Conservation (phyloP, 2,888 invertebrate genomes). For the Megalurothrips usitatus region DNA sequence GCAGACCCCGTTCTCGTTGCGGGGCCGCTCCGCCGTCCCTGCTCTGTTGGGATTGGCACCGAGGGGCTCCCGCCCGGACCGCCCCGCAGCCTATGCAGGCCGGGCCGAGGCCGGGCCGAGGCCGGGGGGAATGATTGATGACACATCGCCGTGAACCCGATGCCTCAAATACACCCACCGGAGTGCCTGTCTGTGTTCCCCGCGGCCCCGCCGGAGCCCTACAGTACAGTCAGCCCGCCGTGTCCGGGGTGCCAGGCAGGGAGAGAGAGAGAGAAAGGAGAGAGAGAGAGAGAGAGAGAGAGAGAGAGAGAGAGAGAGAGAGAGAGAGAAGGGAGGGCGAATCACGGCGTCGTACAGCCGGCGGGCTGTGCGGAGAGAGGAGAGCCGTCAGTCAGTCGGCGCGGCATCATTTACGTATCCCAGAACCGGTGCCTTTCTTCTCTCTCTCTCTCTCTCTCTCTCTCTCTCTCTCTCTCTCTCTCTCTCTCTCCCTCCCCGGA, state of each 20-base stretch:
- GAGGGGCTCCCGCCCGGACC: too few species aligned
- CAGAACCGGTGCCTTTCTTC: background rate
- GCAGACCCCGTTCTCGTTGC: too few species aligned
- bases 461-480: background rate
- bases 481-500: conserved; percentile 4
- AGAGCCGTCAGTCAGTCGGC: background rate
- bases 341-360: background rate
- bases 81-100: too few species aligned
- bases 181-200: background rate
- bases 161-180: background rate
- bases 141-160: too few species aligned
- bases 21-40: too few species aligned
- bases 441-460: background rate
- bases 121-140: too few species aligned
- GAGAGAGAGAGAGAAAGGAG: conserved; percentile 18
- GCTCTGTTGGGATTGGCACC: too few species aligned
- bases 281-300: conserved; percentile 22
- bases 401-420: too few species aligned
- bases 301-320: background rate
- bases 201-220: background rate
- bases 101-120: too few species aligned
- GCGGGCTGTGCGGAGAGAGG: background rate
- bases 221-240: background rate
- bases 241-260: background rate
- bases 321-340: background rate